A percentile compares a stretch with the other conserved stretches of the same genome.
Evolutionary conservation across 2,797 vertebrate species (phyloP).

Genomic region (Menidia menidia): DNA sequence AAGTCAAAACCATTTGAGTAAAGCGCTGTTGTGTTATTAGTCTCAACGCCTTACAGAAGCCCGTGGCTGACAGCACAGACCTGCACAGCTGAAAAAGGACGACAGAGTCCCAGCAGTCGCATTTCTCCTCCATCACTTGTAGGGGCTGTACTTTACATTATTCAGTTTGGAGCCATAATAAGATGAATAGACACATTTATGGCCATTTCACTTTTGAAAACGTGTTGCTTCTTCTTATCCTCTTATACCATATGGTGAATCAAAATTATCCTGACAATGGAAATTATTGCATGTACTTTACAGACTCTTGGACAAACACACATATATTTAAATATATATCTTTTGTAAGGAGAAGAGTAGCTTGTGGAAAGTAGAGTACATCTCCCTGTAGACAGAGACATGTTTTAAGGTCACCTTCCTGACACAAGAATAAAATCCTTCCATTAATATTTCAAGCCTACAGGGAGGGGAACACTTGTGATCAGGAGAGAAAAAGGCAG

Average conservation of each 20-base stretch:
- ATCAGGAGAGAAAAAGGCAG: slow-evolving; percentile 34
- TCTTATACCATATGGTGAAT: slow-evolving; percentile 6
- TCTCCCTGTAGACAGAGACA: slow-evolving; percentile 35
- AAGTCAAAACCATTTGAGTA: too few species aligned
- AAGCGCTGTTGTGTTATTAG: too few species aligned
- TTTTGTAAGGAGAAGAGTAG: slow-evolving; percentile 7
- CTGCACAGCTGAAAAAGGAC: too few species aligned
- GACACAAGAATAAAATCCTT: slow-evolving; percentile 66
- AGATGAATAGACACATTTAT: too few species aligned
- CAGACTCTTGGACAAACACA: slow-evolving; percentile 14
- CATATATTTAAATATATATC: background rate
- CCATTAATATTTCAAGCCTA: slow-evolving; percentile 73
- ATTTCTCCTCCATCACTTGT: too few species aligned
- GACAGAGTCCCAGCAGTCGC: too few species aligned
- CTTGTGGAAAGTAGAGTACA: slow-evolving; percentile 30
- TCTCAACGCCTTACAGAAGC: too few species aligned
- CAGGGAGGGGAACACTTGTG: slow-evolving; percentile 48
- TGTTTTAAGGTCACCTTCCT: slow-evolving; percentile 69
- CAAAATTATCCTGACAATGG: background rate
- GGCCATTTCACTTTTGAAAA: too few species aligned
- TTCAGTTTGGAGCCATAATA: too few species aligned
- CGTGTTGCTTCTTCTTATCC: slow-evolving; percentile 1
- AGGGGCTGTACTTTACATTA: too few species aligned
- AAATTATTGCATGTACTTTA: slow-evolving; percentile 14
- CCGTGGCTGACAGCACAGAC: too few species aligned